phyloP scores from a whole-genome alignment of 2,797 vertebrate species.

The Aplochiton taeniatus region DNA sequence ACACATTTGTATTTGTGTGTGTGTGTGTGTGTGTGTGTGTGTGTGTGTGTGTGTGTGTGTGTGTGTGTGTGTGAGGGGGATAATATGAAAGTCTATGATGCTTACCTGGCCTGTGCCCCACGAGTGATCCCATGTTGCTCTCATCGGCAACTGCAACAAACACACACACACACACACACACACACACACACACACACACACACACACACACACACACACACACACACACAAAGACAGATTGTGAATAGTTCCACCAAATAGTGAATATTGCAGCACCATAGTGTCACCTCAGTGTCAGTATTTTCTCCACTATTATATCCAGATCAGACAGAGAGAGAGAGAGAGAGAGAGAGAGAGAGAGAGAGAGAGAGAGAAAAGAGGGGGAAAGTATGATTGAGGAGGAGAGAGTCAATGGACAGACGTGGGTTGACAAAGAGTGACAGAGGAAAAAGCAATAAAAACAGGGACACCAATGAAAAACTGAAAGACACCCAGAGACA shows the following conservation, averaged over 20 bases:
- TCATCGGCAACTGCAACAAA: constrained; percentile 86
- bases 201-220: constrained; percentile 20
- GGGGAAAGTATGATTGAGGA: constrained; percentile 24
- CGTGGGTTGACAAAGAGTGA: constrained; percentile 23
- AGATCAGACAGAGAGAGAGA: neutral
- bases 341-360: constrained; percentile 18
- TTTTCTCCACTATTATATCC: neutral
- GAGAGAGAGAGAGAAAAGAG: constrained; percentile 22
- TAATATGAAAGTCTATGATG: constrained; percentile 29
- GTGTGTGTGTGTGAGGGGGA: constrained; percentile 1
- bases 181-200: constrained; percentile 22
- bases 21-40: neutral
- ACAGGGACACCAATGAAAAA: constrained; percentile 25
- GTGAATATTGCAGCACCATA: neutral
- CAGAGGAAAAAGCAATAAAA: constrained; percentile 58
- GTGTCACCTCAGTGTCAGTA: neutral
- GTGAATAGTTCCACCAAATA: too few species aligned
- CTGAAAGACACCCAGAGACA: constrained; percentile 46
- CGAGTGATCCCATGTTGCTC: constrained; percentile 85
- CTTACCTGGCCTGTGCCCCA: constrained; percentile 79
- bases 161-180: constrained; percentile 24
- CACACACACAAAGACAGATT: too few species aligned
- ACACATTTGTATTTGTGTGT: too few species aligned
- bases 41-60: neutral
- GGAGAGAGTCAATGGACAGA: neutral